These are phyloP conservation scores for Neosilurus hyrtlii DNA, from an alignment of 2,797 vertebrate species.

Conservation along the genomic window DNA sequence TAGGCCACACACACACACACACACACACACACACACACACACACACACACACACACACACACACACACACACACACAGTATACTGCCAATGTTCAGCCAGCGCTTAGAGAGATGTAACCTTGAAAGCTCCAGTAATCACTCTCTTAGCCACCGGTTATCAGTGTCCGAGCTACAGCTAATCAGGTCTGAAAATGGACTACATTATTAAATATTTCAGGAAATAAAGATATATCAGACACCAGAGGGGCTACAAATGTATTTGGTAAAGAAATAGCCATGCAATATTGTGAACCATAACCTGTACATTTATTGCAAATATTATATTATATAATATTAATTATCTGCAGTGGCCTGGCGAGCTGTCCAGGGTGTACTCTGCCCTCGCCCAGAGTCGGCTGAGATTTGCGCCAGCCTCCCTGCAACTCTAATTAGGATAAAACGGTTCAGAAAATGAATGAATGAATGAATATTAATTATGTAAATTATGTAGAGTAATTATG, in stretches of 20 bases:
- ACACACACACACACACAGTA: conserved; percentile 2
- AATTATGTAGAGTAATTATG: no score
- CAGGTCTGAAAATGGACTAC: neutral
- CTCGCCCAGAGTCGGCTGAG: no score
- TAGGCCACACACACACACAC: neutral
- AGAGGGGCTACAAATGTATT: neutral
- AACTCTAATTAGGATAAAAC: no score
- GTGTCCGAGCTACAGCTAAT: conserved; percentile 6
- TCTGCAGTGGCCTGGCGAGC: no score
- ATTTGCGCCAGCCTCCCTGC: no score
- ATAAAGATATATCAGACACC: neutral
- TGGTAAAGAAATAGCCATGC: neutral
- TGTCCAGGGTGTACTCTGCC: no score
- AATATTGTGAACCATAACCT: neutral
- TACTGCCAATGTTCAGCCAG: conserved; percentile 33
- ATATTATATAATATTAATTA: no score
- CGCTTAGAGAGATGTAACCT: conserved; percentile 40
- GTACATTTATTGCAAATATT: no score
- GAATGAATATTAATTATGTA: no score
- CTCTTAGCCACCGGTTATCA: conserved; percentile 21
- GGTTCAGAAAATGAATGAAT: no score
- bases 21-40: neutral
- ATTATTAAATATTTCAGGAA: conserved; percentile 1
- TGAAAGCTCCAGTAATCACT: conserved; percentile 37
- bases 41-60: neutral